Conservation (phyloP, 2,113 vertebrate genomes). For the Ptychochromis oligacanthus region DNA sequence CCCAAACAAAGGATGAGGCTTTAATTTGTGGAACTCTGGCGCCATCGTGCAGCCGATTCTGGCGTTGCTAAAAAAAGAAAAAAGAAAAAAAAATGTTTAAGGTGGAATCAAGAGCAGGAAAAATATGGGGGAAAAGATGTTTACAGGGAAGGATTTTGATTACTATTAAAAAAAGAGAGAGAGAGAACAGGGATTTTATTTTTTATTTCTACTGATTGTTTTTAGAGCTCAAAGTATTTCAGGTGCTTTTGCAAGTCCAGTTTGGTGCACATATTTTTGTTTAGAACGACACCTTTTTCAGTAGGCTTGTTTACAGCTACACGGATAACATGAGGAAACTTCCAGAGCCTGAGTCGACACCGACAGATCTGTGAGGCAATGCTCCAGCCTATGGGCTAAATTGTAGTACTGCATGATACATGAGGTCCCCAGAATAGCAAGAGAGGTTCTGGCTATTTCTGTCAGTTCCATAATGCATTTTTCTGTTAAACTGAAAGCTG, state of each 20-base stretch:
- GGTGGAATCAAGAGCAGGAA: neutral
- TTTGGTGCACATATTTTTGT: neutral
- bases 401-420: constrained; percentile 50
- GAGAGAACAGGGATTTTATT: neutral
- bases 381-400: constrained; percentile 30
- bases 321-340: neutral
- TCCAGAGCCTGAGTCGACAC: neutral
- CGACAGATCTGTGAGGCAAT: neutral
- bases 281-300: neutral
- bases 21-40: constrained; percentile 61
- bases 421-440: constrained; percentile 40
- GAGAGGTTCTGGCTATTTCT: constrained; percentile 49
- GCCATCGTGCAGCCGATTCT: constrained; percentile 69
- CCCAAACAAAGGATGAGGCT: neutral
- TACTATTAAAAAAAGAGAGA: neutral
- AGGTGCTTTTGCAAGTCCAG: neutral
- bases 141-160: neutral
- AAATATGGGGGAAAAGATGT: neutral
- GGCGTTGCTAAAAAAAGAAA: constrained; percentile 48
- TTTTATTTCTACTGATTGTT: neutral
- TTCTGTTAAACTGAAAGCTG: constrained; percentile 29
- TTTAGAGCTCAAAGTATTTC: neutral
- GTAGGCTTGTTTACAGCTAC: neutral
- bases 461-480: constrained; percentile 57
- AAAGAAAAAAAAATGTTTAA: neutral